A percentile compares a stretch with the other conserved stretches of the same genome.
Conservation (phyloP, 2,113 vertebrate genomes). For the Halichoerus grypus region DNA sequence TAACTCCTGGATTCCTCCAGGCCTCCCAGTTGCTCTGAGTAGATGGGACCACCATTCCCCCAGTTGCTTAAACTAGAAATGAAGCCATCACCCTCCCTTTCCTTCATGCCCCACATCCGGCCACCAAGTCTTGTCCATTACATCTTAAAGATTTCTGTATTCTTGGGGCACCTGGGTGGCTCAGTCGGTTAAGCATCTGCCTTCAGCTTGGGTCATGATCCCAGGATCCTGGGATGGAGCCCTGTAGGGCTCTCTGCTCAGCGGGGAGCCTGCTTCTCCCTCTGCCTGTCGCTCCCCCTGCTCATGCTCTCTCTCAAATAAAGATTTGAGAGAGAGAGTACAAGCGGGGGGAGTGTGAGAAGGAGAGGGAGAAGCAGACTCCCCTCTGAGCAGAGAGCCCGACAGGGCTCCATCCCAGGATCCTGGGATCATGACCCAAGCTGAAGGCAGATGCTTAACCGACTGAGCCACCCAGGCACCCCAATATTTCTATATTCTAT, state of each 20-base stretch:
- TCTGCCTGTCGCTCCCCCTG: too few species aligned
- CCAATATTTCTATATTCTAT: neutral
- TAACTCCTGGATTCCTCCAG: neutral
- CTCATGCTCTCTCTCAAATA: too few species aligned
- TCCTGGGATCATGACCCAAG: neutral
- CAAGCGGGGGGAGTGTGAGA: rapidly evolving
- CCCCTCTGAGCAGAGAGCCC: neutral
- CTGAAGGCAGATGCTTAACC: neutral
- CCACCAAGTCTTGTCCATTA: neutral
- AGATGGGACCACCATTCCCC: neutral
- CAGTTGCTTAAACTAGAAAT: neutral
- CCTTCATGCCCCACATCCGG: neutral
- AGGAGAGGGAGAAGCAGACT: neutral
- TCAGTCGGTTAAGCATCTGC: neutral
- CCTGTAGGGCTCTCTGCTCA: too few species aligned
- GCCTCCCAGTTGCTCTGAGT: neutral
- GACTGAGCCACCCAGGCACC: neutral
- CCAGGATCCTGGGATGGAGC: too few species aligned
- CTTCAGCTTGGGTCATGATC: neutral
- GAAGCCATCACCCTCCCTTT: neutral
- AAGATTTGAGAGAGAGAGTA: neutral
- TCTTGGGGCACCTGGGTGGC: too few species aligned
- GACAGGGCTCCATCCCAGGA: neutral
- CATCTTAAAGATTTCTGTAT: neutral
- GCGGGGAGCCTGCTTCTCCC: too few species aligned